These are phyloP conservation scores for Mesembrinibis cayennensis DNA, from an alignment of 2,113 vertebrate species.

Conservation along the genomic window DNA sequence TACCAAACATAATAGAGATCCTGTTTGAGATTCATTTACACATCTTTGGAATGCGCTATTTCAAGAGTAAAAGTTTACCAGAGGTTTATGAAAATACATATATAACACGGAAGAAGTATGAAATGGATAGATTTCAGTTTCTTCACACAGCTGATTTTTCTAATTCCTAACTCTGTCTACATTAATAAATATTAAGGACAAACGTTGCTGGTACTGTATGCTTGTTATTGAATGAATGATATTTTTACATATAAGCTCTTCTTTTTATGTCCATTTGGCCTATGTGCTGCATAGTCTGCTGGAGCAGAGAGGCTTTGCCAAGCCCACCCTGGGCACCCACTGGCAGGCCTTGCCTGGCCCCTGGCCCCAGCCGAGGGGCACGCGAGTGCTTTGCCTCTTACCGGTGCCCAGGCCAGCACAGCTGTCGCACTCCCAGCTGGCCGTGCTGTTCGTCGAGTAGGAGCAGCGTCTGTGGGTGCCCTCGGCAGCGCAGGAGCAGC, in stretches of 20 bases:
- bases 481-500: neutral
- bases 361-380: no score
- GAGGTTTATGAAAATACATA: neutral
- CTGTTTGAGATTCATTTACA: neutral
- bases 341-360: neutral
- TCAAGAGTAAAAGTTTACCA: neutral
- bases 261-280: neutral
- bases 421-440: neutral
- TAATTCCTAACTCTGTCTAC: neutral
- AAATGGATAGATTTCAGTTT: neutral
- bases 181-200: neutral
- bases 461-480: neutral
- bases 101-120: neutral
- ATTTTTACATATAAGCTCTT: neutral
- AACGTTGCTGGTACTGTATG: neutral
- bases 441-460: fast-evolving
- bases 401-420: neutral
- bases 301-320: neutral
- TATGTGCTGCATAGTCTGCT: neutral
- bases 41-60: neutral
- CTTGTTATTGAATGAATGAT: neutral
- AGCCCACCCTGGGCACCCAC: neutral
- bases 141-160: neutral
- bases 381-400: no score
- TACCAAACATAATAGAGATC: neutral